Evolutionary conservation across 2,797 vertebrate genomes (phyloP).

Genomic region (Cossypha caffra): DNA sequence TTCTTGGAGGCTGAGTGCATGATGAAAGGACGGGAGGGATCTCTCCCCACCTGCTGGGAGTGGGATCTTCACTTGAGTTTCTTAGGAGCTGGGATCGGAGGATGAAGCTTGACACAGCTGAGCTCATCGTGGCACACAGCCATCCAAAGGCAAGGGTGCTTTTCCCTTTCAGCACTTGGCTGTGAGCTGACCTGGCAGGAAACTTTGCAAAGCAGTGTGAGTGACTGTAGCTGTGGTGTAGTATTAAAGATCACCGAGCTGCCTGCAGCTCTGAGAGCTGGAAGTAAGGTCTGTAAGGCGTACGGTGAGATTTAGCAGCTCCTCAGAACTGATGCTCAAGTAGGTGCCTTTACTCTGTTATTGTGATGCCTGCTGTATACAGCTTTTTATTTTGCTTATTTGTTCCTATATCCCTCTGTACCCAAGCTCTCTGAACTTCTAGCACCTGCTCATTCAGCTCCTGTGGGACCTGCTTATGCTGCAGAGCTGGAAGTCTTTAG

Average conservation of each 20-base stretch:
- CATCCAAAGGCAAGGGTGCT: slow-evolving; percentile 5
- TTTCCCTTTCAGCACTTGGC: background rate
- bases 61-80: background rate
- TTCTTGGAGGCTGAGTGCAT: background rate
- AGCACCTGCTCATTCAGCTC: background rate
- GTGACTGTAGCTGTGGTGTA: background rate
- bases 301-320: background rate
- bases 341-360: background rate
- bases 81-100: background rate
- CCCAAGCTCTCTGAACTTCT: background rate
- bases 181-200: slow-evolving; percentile 28
- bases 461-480: background rate
- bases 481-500: background rate
- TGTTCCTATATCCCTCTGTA: background rate
- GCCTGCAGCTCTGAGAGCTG: background rate
- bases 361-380: background rate
- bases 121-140: background rate
- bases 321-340: background rate
- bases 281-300: background rate
- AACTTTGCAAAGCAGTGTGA: background rate
- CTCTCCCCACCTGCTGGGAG: slow-evolving; percentile 3
- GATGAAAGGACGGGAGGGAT: background rate
- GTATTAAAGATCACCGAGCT: background rate
- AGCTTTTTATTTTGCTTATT: background rate
- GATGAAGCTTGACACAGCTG: background rate